phyloP scores from a whole-genome alignment of 2,888 invertebrate genomes.

The Rhamphomyia laevipes region DNA sequence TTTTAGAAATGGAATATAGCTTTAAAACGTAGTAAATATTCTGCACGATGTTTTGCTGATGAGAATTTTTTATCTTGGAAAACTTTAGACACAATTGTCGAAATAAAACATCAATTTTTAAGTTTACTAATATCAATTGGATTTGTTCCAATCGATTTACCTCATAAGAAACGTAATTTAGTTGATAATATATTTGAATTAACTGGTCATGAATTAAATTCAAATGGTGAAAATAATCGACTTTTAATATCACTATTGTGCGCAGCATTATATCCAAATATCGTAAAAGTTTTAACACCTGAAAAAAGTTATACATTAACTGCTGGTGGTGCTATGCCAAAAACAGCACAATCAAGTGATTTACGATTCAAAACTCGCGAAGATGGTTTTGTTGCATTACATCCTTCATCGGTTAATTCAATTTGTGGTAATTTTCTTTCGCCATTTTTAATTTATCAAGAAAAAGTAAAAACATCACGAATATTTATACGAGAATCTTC shows the following conservation, averaged over 20 bases:
- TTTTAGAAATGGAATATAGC: conserved; percentile 56
- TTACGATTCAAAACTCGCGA: conserved; percentile 61
- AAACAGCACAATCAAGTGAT: conserved; percentile 57
- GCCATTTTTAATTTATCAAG: conserved; percentile 70
- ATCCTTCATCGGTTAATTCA: conserved; percentile 68
- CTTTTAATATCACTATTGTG: conserved; percentile 75
- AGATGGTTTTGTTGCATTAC: conserved; percentile 61
- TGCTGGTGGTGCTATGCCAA: conserved; percentile 61
- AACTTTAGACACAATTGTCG: conserved; percentile 71
- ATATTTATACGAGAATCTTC: conserved; percentile 71
- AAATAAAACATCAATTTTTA: conserved; percentile 73
- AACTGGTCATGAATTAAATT: conserved; percentile 55
- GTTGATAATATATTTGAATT: conserved; percentile 52
- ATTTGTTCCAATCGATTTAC: conserved; percentile 59
- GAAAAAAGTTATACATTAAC: conserved; percentile 64
- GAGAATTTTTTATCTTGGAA: conserved; percentile 74
- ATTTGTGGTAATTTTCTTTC: conserved; percentile 52
- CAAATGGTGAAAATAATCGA: conserved; percentile 60
- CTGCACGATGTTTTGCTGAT: conserved; percentile 66
- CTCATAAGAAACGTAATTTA: conserved; percentile 36
- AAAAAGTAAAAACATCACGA: conserved; percentile 68
- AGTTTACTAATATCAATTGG: conserved; percentile 66
- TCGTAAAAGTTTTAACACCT: conserved; percentile 69
- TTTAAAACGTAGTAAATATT: conserved; percentile 51
- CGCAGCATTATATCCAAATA: conserved; percentile 86